These are phyloP conservation scores for Drosophila paracracens DNA, from an alignment of 2,888 invertebrate species.

Conservation along the genomic window DNA sequence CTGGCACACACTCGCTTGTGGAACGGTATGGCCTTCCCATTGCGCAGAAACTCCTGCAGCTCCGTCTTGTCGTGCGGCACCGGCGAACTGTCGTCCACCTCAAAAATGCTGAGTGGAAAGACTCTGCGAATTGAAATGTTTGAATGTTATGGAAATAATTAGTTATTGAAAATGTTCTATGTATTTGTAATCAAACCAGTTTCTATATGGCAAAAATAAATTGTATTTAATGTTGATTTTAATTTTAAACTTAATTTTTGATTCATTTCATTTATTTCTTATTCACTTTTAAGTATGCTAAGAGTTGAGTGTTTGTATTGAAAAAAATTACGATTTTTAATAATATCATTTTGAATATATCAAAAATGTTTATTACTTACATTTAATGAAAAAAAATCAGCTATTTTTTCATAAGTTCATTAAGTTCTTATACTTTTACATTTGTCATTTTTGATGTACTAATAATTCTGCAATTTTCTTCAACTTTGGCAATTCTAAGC, in stretches of 20 bases:
- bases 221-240: not conserved
- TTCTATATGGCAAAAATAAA: not conserved
- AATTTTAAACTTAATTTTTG: too few relatives aligned
- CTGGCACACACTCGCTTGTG: slow-evolving; percentile 95
- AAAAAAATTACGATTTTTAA: not conserved
- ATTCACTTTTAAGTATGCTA: not conserved
- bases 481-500: not conserved
- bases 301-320: not conserved
- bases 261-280: not conserved
- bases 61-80: slow-evolving; percentile 91
- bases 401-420: not conserved
- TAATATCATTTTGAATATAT: not conserved
- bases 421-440: not conserved
- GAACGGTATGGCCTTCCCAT: slow-evolving; percentile 94
- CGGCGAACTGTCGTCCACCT: slow-evolving; percentile 89
- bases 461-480: not conserved
- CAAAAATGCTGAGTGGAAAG: slow-evolving; percentile 95
- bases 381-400: not conserved
- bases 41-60: slow-evolving; percentile 89
- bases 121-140: slow-evolving; percentile 86
- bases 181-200: not conserved
- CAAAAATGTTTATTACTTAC: not conserved
- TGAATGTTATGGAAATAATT: not conserved
- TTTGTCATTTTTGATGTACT: not conserved
- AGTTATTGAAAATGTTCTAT: not conserved